phyloP scores from a whole-genome alignment of 2,113 vertebrate genomes.

The Percina caprodes region DNA sequence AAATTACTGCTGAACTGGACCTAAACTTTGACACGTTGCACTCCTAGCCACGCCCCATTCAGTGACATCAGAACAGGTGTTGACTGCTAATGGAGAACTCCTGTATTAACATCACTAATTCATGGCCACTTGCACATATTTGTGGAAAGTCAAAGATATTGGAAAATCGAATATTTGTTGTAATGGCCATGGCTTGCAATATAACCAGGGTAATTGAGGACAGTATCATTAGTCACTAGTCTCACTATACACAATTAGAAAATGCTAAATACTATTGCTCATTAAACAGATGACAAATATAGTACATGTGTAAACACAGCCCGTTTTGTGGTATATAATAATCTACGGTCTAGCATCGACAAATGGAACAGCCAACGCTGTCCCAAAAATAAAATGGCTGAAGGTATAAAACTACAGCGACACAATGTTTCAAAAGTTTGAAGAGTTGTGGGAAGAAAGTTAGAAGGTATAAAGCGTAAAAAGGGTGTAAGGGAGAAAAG shows the following conservation, averaged over 20 bases:
- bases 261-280: not conserved
- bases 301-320: not conserved
- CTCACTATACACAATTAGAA: not conserved
- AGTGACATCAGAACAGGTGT: not conserved
- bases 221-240: not conserved
- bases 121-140: not conserved
- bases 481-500: conserved; percentile 23
- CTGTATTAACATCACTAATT: not conserved
- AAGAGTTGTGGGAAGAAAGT: conserved; percentile 23
- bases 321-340: not conserved
- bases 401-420: not conserved
- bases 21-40: not conserved
- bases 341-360: not conserved
- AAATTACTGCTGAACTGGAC: not conserved
- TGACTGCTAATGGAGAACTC: not conserved
- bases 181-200: not conserved
- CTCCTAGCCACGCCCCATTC: not conserved
- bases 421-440: conserved; percentile 18
- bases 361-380: not conserved
- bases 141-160: not conserved
- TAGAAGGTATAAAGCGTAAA: not conserved
- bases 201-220: not conserved
- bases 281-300: not conserved
- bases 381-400: not conserved
- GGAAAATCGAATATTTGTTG: not conserved